phyloP scores from a whole-genome alignment of 2,797 vertebrate species.

The Podarcis siculus region DNA sequence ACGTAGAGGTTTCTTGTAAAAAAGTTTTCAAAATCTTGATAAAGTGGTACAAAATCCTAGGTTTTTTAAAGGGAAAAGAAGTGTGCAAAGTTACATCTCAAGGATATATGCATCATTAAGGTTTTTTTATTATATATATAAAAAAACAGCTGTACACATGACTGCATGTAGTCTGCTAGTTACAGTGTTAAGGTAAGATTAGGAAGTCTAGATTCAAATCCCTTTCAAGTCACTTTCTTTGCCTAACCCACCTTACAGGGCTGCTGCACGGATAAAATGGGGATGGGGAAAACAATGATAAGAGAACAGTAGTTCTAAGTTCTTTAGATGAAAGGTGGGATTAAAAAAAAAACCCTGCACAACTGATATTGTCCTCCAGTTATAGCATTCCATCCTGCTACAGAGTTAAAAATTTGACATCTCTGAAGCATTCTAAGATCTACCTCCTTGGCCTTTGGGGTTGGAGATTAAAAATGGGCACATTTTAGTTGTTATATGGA shows the following conservation, averaged over 20 bases:
- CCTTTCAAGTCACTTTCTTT: neutral
- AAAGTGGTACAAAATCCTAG: constrained; percentile 93
- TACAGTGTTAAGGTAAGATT: neutral
- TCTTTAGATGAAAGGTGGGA: neutral
- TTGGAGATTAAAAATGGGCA: neutral
- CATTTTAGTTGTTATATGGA: neutral
- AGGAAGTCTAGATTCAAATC: neutral
- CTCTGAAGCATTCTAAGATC: too few relatives aligned
- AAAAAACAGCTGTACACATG: too few relatives aligned
- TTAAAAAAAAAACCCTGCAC: neutral
- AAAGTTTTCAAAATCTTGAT: constrained; percentile 98
- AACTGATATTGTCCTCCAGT: neutral
- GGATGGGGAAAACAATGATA: neutral
- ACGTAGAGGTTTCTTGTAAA: constrained; percentile 93
- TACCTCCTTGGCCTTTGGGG: neutral
- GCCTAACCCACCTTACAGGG: neutral
- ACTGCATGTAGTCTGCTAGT: neutral
- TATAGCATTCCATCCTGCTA: neutral
- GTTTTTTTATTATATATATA: neutral
- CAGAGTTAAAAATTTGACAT: too few relatives aligned
- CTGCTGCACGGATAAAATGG: neutral
- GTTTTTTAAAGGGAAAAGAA: constrained; percentile 43
- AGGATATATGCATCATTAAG: neutral
- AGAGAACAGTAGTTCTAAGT: neutral
- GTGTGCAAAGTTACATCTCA: constrained; percentile 47